Base-by-base conservation (phyloP, 2,797 vertebrate species). In the Rachycentron canadum region DNA sequence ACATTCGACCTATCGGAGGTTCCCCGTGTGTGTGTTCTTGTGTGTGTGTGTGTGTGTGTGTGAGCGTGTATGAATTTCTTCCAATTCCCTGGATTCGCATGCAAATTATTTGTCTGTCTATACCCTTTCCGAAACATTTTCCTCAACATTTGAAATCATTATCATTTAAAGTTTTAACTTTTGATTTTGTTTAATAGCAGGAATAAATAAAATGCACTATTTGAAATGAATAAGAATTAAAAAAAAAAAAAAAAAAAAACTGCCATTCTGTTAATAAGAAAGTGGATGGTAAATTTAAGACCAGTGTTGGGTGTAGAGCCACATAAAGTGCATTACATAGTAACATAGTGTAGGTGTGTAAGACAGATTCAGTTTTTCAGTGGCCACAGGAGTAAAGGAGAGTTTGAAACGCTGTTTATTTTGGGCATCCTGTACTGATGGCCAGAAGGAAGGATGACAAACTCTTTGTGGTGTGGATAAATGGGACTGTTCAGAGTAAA, bases 1-100 rank as follows among this genome's bases (percentile, higher is more conserved):
- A 83, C 85, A 71, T 86, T 62, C 65, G 57, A 40, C 76, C 80
- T 72, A 61, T 87, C 78, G 55, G 73, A 79, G 26, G 45, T 53
- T 83, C 75, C 71, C 70, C 65, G 36, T 75, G 64, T 69, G 25
- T 71, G 36, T 8, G 9, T 9, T 28, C 23, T 65, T 21, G 32
- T 38, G 45, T 69, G 50, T 67, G n/a, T n/a, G n/a, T n/a, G n/a
- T n/a, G n/a, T n/a, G n/a, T n/a, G n/a, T n/a, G n/a, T n/a, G n/a
- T 40, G 55, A 55, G 69, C 43, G 10, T 53, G 16, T 45, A 30
- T 8, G 9, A 21, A 2, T 26, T 34, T 43, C 32, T 23, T 63
- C 12, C 55, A 61, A 52, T 49, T 68, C 25, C 45, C 38, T 59
- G 9, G 21, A 21, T 28, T 61, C 53, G 21, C 11, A 25, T 38